Base-by-base conservation (phyloP, 2,797 vertebrate species). In the Meda fulgida region DNA sequence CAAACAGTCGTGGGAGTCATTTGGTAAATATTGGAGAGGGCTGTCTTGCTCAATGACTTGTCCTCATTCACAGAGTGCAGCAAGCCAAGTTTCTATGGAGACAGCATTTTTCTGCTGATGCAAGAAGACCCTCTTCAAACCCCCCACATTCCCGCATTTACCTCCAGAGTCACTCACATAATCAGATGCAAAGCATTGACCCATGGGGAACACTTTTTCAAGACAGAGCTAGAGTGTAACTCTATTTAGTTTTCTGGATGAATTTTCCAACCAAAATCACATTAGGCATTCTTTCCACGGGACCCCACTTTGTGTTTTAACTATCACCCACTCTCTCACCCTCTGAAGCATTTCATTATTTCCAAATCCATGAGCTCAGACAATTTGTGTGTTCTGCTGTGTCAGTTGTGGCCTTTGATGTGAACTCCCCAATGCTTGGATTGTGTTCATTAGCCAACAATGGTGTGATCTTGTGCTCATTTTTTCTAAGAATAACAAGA, bases 341-440 rank as follows among this genome's bases (percentile, higher is more conserved):
- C 92, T 91, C 90, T 81, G 90, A 92, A 92, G 87, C 88, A 87
- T 93, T 93, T 92, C 90, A 92, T 94, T 95, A 94, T 90, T 94
- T 94, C 93, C 92, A 89, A 94, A 92, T 90, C 92, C 92, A 86
- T 93, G 93, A 91, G 90, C 92, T 93, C 88, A 93, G 93, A 94
- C 93, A 93, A 94, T 93, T 91, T 93, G 92, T 92, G 90, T 89
- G 91, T 89, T 93, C 91, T 89, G 92, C 93, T 92, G 92, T 91
- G 92, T 94, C 92, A 92, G 91, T 91, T 88, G 85, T 81, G 85
- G 88, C 85, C 92, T 95, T 94, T 94, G 93, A 95, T 94, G 94
- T 93, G 87, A 82, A 85, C 92, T 90, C 90, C 91, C 90, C 38
- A 78, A 85, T 85, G 92, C 92, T 91, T 83, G 34, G 71, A 84